Conservation (phyloP, 2,113 vertebrate genomes). For the Rafetus swinhoei region DNA sequence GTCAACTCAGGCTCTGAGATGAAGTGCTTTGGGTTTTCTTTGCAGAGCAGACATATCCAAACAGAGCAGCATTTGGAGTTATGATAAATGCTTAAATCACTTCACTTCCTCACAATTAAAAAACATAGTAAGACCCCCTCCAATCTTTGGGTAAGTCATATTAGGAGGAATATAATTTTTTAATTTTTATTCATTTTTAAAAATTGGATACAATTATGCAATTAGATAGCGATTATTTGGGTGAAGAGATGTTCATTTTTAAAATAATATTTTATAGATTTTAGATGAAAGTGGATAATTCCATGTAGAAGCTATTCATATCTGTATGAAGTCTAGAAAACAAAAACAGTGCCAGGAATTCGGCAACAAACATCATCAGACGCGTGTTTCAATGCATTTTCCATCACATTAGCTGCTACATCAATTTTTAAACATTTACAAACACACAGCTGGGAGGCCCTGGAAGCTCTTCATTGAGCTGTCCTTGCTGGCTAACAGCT, state of each 20-base stretch:
- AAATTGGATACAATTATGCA: slow-evolving; percentile 11
- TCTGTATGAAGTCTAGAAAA: slow-evolving; percentile 43
- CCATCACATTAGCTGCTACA: not conserved
- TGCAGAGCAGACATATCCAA: not conserved
- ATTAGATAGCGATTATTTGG: slow-evolving; percentile 30
- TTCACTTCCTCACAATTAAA: not conserved
- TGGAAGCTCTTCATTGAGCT: not conserved
- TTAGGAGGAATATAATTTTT: not conserved
- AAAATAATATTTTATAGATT: not conserved
- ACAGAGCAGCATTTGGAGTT: not conserved
- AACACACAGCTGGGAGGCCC: not conserved
- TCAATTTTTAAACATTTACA: not conserved
- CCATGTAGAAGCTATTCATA: slow-evolving; percentile 21
- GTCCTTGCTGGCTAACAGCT: not conserved
- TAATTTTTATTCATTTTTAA: not conserved
- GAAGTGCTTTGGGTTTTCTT: not conserved
- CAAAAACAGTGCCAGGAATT: slow-evolving; percentile 7
- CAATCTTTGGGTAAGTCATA: not conserved
- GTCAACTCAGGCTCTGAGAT: not conserved
- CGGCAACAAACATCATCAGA: not conserved
- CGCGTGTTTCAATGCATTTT: not conserved
- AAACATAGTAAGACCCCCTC: fast-evolving
- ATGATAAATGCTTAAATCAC: not conserved
- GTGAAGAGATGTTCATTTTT: not conserved
- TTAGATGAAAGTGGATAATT: slow-evolving; percentile 41